phyloP scores from a whole-genome alignment of 2,888 invertebrate genomes.

The Spicauda simplicius region DNA sequence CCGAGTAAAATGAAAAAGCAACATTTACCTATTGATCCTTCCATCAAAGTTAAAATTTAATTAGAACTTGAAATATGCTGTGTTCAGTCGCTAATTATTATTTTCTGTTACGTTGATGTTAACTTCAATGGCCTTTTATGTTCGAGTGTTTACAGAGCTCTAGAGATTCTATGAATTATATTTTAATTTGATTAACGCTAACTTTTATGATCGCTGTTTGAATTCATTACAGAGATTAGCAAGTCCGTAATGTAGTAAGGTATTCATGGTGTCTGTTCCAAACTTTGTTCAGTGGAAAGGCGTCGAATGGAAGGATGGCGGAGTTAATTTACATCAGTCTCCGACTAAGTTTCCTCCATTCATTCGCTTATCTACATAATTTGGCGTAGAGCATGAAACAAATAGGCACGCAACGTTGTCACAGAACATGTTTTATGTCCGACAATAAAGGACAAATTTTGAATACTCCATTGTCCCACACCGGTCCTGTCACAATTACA shows the following conservation, averaged over 20 bases:
- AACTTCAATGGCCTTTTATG: constrained; percentile 9
- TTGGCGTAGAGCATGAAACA: constrained; percentile 75
- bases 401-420: constrained; percentile 74
- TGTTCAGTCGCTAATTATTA: constrained; percentile 55
- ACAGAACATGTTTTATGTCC: constrained; percentile 75
- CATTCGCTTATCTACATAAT: constrained; percentile 81
- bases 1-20: constrained; percentile 73
- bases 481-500: constrained; percentile 66
- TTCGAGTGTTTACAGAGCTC: constrained; percentile 4
- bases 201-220: constrained; percentile 34
- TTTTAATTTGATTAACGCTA: constrained; percentile 34
- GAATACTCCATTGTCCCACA: constrained; percentile 71
- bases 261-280: constrained; percentile 62
- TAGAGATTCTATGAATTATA: constrained; percentile 8
- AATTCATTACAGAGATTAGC: constrained; percentile 35
- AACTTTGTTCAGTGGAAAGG: constrained; percentile 68
- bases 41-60: constrained; percentile 71
- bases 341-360: constrained; percentile 76
- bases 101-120: constrained; percentile 45
- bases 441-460: constrained; percentile 77
- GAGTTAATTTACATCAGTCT: constrained; percentile 79
- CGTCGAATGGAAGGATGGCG: constrained; percentile 66
- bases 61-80: constrained; percentile 62
- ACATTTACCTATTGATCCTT: constrained; percentile 66
- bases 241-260: constrained; percentile 38